Conservation (phyloP, 2,113 vertebrate genomes). For the Tragelaphus imberbis region DNA sequence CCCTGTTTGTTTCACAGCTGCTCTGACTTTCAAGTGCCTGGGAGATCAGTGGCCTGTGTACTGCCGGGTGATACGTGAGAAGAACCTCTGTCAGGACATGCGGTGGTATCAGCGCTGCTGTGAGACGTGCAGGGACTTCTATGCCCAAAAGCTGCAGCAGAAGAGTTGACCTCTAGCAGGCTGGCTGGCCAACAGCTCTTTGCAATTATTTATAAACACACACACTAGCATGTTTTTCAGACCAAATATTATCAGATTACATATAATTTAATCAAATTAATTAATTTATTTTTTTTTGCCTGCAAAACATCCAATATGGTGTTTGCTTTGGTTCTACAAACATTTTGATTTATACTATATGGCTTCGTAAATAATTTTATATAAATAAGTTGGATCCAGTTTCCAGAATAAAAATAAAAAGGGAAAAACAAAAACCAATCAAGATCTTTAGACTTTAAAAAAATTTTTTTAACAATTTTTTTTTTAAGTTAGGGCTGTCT, state of each 20-base stretch:
- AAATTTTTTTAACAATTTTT: conserved; percentile 31
- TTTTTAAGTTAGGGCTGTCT: conserved; percentile 64
- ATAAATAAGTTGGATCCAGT: conserved; percentile 71
- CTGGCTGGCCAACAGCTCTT: conserved; percentile 61
- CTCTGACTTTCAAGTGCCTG: conserved; percentile 94
- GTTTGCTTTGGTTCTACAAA: conserved; percentile 72
- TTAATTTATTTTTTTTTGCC: conserved; percentile 85
- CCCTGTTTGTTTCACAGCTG: conserved; percentile 81
- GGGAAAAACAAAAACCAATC: not conserved
- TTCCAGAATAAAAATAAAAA: conserved; percentile 67
- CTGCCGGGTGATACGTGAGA: conserved; percentile 94
- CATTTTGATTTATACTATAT: conserved; percentile 70
- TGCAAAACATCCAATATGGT: conserved; percentile 66
- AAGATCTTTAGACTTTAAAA: conserved; percentile 38
- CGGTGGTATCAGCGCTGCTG: conserved; percentile 97
- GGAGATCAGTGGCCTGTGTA: conserved; percentile 97
- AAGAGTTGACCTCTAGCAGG: conserved; percentile 82
- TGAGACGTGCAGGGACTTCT: conserved; percentile 96
- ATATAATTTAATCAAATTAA: conserved; percentile 88
- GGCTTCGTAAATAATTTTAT: conserved; percentile 78
- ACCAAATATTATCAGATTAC: conserved; percentile 82
- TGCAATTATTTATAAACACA: conserved; percentile 82
- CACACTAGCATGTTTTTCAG: conserved; percentile 73
- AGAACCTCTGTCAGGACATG: conserved; percentile 97
- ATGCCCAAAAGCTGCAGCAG: conserved; percentile 90